A percentile compares a stretch with the other conserved stretches of the same genome.
phyloP scores from a whole-genome alignment of 2,797 vertebrate species.

The Gambusia yucatana region DNA sequence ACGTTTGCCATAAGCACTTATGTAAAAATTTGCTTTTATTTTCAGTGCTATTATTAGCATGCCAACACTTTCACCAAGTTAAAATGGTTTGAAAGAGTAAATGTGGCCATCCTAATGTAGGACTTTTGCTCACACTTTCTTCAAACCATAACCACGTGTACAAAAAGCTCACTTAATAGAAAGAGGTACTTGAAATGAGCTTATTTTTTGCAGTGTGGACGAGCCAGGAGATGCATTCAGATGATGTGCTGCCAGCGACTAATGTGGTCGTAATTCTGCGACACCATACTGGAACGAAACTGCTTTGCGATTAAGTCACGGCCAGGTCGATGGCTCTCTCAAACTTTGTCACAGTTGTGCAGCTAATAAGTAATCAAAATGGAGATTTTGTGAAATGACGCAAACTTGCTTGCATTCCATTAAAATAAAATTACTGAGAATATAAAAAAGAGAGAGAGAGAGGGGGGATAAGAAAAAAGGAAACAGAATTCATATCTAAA shows the following conservation, averaged over 20 bases:
- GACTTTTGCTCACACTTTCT: background rate
- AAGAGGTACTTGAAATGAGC: background rate
- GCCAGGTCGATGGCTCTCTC: background rate
- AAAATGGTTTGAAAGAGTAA: background rate
- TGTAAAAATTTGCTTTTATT: background rate
- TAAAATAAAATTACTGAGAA: conserved; percentile 8
- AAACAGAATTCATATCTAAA: conserved; percentile 33
- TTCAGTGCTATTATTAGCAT: background rate
- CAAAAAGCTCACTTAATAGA: background rate
- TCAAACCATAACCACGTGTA: background rate
- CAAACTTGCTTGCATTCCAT: conserved; percentile 1
- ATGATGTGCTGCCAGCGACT: background rate
- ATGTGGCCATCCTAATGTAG: background rate
- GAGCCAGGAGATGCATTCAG: background rate
- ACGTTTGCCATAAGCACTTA: background rate
- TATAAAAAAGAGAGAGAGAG: background rate
- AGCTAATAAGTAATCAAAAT: conserved; percentile 3
- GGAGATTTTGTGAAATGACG: conserved; percentile 19
- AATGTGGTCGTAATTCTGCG: background rate
- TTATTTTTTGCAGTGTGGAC: background rate
- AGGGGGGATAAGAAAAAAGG: background rate
- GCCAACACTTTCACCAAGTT: background rate
- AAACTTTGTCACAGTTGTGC: background rate
- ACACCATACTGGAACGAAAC: background rate
- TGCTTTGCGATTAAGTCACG: background rate